Percentiles rank a stretch among this genome's conserved stretches.
Evolutionary conservation across 2,113 vertebrate genomes (phyloP).

Genomic region (Macroglossus sobrinus): DNA sequence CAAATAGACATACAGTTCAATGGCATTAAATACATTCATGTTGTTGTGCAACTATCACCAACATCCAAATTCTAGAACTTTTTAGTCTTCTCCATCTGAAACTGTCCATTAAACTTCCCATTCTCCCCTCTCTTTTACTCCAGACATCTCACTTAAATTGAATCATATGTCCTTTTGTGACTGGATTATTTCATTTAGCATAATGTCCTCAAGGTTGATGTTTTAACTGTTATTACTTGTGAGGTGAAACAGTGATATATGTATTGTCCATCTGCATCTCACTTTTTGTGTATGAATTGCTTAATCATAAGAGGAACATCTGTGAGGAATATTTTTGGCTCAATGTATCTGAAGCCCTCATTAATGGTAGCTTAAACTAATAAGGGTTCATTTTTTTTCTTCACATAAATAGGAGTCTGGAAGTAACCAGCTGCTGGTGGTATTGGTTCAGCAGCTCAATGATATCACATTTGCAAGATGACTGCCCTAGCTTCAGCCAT

Average conservation of each 20-base stretch:
- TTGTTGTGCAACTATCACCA: neutral
- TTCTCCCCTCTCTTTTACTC: neutral
- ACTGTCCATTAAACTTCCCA: neutral
- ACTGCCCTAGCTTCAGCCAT: neutral
- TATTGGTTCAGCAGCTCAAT: neutral
- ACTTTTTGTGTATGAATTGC: slow-evolving; percentile 10
- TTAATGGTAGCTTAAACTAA: slow-evolving; percentile 37
- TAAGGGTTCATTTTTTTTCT: slow-evolving; percentile 38
- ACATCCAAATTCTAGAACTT: neutral
- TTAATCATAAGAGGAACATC: slow-evolving; percentile 23
- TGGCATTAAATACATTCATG: neutral
- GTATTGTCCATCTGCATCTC: neutral
- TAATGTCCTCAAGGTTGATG: neutral
- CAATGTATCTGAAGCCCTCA: slow-evolving; percentile 27
- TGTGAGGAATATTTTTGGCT: neutral
- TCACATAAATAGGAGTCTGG: slow-evolving; percentile 9
- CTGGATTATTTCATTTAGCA: neutral
- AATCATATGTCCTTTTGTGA: neutral
- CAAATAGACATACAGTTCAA: neutral
- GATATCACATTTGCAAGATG: neutral
- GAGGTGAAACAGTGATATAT: neutral
- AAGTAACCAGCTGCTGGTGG: slow-evolving; percentile 29
- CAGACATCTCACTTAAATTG: neutral
- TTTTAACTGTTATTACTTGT: neutral
- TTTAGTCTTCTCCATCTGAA: neutral